Percentiles rank a stretch among this genome's conserved stretches.
Evolutionary conservation across 2,797 vertebrate genomes (phyloP).

Genomic region (Lemur catta): DNA sequence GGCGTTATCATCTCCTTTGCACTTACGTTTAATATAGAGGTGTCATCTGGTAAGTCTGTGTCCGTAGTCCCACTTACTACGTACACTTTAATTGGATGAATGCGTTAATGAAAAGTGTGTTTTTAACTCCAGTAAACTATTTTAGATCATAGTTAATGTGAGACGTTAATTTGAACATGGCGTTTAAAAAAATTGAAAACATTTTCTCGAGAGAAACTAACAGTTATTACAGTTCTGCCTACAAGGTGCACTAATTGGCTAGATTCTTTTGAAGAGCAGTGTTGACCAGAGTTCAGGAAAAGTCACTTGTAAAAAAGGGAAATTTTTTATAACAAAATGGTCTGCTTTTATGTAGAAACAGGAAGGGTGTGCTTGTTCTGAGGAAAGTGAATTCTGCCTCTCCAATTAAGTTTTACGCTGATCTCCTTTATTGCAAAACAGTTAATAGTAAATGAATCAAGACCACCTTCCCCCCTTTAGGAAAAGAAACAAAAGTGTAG

Average conservation of each 20-base stretch:
- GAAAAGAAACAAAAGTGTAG: background rate
- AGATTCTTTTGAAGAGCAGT: background rate
- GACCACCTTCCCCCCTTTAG: background rate
- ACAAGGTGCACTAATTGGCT: background rate
- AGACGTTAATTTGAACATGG: background rate
- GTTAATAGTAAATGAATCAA: background rate
- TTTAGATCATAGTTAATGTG: background rate
- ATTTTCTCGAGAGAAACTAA: background rate
- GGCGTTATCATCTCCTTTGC: background rate
- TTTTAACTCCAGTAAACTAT: background rate
- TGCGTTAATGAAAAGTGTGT: background rate
- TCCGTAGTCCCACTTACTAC: background rate
- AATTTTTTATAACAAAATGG: background rate
- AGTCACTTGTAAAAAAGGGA: background rate
- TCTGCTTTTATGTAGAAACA: background rate
- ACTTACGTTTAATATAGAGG: background rate
- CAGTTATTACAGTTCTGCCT: background rate
- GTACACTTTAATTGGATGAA: background rate
- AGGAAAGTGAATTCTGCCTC: background rate
- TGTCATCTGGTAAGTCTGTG: background rate
- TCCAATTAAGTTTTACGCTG: background rate
- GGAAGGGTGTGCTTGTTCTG: background rate
- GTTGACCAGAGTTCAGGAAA: background rate
- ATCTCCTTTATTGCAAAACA: background rate
- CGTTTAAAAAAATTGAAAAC: background rate